phyloP scores from a whole-genome alignment of 2,113 vertebrate species.

The Phyllostomus hastatus region DNA sequence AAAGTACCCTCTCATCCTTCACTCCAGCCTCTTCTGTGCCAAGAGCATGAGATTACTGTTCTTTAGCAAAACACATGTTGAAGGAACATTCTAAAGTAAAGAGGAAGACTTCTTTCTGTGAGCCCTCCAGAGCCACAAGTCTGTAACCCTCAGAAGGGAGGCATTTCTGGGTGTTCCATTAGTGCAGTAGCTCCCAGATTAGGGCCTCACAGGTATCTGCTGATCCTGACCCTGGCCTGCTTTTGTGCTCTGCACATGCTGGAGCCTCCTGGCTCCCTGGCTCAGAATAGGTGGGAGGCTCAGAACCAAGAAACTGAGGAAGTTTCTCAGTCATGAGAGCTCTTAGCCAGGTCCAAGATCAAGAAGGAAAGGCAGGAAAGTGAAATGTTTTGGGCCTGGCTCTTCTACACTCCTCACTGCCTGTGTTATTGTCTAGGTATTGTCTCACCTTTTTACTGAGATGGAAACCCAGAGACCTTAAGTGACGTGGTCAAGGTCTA shows the following conservation, averaged over 20 bases:
- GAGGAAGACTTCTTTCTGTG: not conserved
- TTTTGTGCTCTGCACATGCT: not conserved
- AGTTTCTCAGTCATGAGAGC: not conserved
- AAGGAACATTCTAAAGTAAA: not conserved
- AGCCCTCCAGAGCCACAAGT: not conserved
- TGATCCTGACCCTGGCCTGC: not conserved
- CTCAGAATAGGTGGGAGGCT: not conserved
- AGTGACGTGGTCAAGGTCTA: not conserved
- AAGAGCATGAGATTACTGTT: not conserved
- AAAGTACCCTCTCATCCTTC: not conserved
- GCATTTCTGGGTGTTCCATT: not conserved
- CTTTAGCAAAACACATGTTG: not conserved
- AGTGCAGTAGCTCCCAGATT: too few relatives aligned
- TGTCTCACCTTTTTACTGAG: not conserved
- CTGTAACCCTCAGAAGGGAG: not conserved
- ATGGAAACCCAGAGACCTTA: not conserved
- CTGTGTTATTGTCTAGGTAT: not conserved
- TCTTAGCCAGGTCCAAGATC: not conserved
- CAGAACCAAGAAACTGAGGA: not conserved
- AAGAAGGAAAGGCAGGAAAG: not conserved
- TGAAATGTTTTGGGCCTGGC: not conserved
- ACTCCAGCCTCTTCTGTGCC: not conserved
- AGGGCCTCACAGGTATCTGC: rapidly evolving
- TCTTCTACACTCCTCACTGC: not conserved
- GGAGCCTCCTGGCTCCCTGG: not conserved